Evolutionary conservation across 2,113 vertebrate species (phyloP).

Genomic region (Plestiodon gilberti): DNA sequence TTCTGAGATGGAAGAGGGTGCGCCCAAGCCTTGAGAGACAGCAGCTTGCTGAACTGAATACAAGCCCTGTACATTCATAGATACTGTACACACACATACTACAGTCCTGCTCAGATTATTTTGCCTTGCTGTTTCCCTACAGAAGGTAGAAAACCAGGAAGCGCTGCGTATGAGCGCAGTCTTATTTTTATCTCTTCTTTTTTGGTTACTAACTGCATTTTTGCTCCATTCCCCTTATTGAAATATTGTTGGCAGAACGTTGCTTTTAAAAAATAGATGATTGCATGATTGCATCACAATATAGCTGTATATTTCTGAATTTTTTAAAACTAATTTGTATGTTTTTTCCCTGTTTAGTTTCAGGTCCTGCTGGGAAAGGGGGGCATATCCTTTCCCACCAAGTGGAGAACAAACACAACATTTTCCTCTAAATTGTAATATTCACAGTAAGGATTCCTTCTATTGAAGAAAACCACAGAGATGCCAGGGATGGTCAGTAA

Average conservation of each 20-base stretch:
- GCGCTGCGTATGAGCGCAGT: neutral
- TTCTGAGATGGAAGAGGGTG: neutral
- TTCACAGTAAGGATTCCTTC: slow-evolving; percentile 4
- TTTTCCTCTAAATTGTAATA: slow-evolving; percentile 23
- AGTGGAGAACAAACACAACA: slow-evolving; percentile 50
- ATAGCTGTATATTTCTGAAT: neutral
- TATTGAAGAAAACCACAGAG: slow-evolving; percentile 53
- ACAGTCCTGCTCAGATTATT: neutral
- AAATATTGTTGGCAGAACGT: neutral
- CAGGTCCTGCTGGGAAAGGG: slow-evolving; percentile 42
- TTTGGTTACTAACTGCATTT: neutral
- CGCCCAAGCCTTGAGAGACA: slow-evolving; percentile 25
- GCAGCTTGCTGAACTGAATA: slow-evolving; percentile 10
- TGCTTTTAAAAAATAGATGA: neutral
- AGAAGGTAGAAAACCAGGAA: slow-evolving; percentile 5
- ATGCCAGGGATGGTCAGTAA: slow-evolving; percentile 94
- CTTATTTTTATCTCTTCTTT: neutral
- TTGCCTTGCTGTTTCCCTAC: slow-evolving; percentile 22
- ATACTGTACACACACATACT: no score
- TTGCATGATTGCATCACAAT: neutral
- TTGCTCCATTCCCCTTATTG: neutral
- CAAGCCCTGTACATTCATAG: neutral
- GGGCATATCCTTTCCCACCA: slow-evolving; percentile 2
- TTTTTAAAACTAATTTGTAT: neutral
- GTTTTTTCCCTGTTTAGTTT: slow-evolving; percentile 36